Evolutionary conservation across 2,888 invertebrate genomes (phyloP).

Genomic region (Lypha dubia): DNA sequence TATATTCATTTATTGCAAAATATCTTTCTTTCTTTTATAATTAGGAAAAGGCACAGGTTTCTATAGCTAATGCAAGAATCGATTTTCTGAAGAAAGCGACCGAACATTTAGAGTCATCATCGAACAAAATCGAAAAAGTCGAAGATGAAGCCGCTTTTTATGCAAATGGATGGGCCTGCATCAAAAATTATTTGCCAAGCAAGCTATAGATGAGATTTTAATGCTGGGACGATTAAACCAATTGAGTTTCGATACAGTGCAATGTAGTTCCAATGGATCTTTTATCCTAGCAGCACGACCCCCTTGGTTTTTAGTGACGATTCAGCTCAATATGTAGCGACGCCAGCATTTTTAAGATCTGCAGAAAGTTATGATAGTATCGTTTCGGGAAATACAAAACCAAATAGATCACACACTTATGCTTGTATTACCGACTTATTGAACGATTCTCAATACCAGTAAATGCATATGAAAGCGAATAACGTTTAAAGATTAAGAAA

Average conservation of each 20-base stretch:
- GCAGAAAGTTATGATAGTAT: neutral
- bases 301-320: neutral
- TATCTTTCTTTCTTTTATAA: neutral
- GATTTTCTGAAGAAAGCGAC: neutral
- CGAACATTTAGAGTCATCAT: neutral
- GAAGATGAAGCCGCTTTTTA: neutral
- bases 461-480: neutral
- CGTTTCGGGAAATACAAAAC: neutral
- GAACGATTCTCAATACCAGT: neutral
- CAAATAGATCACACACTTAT: neutral
- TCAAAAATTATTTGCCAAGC: conserved; percentile 4
- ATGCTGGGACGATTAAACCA: neutral
- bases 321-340: neutral
- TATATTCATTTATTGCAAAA: neutral
- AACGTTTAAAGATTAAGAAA: neutral
- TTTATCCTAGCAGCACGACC: neutral
- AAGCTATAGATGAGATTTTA: too few species aligned
- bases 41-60: neutral
- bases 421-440: neutral
- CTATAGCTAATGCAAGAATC: neutral
- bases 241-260: neutral
- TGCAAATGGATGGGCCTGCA: neutral
- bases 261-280: neutral
- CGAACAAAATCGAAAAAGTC: neutral
- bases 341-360: neutral